Base-by-base conservation (phyloP, 2,113 vertebrate species). In the Crotalus horridus region DNA sequence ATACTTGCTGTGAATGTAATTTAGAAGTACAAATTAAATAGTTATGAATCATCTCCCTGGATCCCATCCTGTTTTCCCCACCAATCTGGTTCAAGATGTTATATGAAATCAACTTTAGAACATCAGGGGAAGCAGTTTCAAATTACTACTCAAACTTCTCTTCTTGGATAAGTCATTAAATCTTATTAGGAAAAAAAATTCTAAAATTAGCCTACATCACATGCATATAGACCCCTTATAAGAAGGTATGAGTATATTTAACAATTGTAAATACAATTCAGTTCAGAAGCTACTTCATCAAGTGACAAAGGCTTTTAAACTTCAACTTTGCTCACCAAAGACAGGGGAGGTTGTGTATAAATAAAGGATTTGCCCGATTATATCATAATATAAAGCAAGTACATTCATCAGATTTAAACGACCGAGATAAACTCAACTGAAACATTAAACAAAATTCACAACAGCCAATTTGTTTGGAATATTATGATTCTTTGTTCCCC, bases 201-300 rank as follows among this genome's bases (percentile, higher is more conserved):
- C 91, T 91, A 8, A 91, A 5, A 89, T 23, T 54, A 59, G 8
- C 56, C 56, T 56, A 33, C n/a, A 33, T 33, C 13, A 17, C 64
- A 74, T 33, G 17, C 17, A 81, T 39, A 39, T 11, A 88, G 10
- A 0, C 2, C 54, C 7, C 61, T 51, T 51, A 59, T 0, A 0
- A 74, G 43, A 51, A 94, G 69, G 0, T 6, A 88, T 2, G 43
- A 21, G 12, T 1, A 0, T 46, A 46, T 26, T 74, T 6, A 33
- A 94, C 46, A 13, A 89, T 13, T 46, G n/a, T 11, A 17, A 29
- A n/a, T n/a, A 29, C 23, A 53, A n/a, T 23, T 39, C 33, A 87
- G 4, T 23, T 61, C 23, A 54, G 29, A 15, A 43, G 21, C 11
- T 51, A 39, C 2, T 39, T 39, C n/a, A 74, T 74, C n/a, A 20